Evolutionary conservation across 2,888 invertebrate species (phyloP).

Genomic region (Brassicogethes aeneus): DNA sequence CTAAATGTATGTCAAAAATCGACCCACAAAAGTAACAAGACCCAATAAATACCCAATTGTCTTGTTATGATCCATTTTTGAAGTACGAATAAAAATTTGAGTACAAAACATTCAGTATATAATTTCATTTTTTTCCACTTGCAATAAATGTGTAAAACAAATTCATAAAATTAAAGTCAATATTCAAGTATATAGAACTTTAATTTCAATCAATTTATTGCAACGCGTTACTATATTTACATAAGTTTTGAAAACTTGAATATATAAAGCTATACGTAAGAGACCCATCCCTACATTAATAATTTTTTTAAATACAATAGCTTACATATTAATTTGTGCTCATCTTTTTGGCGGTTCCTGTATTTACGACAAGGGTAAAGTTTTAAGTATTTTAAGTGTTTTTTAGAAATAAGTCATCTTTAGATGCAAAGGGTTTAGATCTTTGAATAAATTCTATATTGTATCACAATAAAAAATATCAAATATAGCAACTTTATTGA

Average conservation of each 20-base stretch:
- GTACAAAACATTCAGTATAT: conserved; percentile 10
- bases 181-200: not conserved
- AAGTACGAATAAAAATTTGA: conserved; percentile 15
- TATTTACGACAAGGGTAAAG: not conserved
- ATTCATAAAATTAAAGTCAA: conserved; percentile 6
- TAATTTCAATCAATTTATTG: not conserved
- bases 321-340: conserved; percentile 38
- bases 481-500: too few relatives aligned
- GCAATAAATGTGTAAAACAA: conserved; percentile 6
- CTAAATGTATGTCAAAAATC: conserved; percentile 39
- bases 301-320: conserved; percentile 20
- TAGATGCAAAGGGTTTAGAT: too few relatives aligned
- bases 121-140: not conserved
- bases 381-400: too few relatives aligned
- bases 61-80: conserved; percentile 37
- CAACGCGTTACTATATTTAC: conserved; percentile 1
- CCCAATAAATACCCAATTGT: conserved; percentile 25
- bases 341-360: conserved; percentile 10
- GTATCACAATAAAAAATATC: too few relatives aligned
- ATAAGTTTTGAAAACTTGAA: conserved; percentile 5
- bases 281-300: conserved; percentile 28
- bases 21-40: conserved; percentile 40
- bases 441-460: too few relatives aligned
- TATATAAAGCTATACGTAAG: conserved; percentile 10
- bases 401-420: too few relatives aligned